Evolutionary conservation across 2,113 vertebrate genomes (phyloP).

Genomic region (Brachionichthys hirsutus): DNA sequence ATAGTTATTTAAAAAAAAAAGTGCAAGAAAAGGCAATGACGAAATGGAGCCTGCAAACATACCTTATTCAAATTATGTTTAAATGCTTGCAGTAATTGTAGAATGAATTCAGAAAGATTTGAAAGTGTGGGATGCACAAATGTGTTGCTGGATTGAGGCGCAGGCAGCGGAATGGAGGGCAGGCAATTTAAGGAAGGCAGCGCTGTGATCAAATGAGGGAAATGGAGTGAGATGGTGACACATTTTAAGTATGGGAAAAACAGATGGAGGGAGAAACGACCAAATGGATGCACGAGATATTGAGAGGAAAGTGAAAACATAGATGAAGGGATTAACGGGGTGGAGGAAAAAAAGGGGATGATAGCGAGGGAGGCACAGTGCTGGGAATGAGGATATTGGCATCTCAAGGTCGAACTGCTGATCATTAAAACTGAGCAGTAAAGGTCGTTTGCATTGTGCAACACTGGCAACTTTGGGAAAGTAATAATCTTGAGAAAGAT

Average conservation of each 20-base stretch:
- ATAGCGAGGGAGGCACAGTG: not conserved
- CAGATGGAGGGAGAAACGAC: conserved; percentile 14
- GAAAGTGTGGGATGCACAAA: conserved; percentile 26
- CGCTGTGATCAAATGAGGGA: conserved; percentile 22
- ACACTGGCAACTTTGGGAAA: not conserved
- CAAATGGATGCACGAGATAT: not conserved
- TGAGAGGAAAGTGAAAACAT: not conserved
- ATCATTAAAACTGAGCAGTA: conserved; percentile 2
- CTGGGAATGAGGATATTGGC: not conserved
- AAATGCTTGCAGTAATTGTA: conserved; percentile 30
- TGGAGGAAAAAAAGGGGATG: not conserved
- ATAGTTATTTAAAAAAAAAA: not conserved
- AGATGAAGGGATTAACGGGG: not conserved
- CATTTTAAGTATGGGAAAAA: conserved; percentile 10
- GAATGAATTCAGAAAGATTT: conserved; percentile 18
- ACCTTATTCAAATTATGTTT: conserved; percentile 33
- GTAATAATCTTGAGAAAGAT: too few relatives aligned
- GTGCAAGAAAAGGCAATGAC: not conserved
- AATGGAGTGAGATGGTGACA: conserved; percentile 20
- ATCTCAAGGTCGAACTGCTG: conserved; percentile 28
- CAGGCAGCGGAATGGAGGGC: conserved; percentile 4
- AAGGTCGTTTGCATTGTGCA: not conserved
- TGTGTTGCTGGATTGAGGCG: conserved; percentile 16
- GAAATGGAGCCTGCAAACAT: conserved; percentile 5
- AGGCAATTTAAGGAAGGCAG: conserved; percentile 1